Percentiles rank a stretch among this genome's conserved stretches.
Evolutionary conservation across 2,888 invertebrate species (phyloP).

Genomic region (Caenorhabditis plicata): DNA sequence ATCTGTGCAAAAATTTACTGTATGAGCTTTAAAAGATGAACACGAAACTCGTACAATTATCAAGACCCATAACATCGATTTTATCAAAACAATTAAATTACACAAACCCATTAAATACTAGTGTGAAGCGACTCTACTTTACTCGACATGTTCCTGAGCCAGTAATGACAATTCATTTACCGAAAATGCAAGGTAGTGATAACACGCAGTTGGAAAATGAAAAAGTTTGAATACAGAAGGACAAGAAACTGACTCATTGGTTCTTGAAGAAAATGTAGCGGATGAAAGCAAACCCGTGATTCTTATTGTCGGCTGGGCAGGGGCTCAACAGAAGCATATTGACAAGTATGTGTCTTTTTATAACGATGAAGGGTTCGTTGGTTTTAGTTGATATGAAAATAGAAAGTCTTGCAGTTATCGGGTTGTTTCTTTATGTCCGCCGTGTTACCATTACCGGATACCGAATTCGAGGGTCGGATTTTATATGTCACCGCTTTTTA

Average conservation of each 20-base stretch:
- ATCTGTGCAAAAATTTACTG: no score
- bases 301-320: conserved; percentile 44
- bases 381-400: background rate
- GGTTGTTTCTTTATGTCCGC: conserved; percentile 29
- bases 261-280: conserved; percentile 8
- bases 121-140: conserved; percentile 20
- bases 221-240: background rate
- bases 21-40: no score
- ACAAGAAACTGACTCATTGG: conserved; percentile 11
- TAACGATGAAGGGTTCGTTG: conserved; percentile 31
- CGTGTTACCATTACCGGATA: conserved; percentile 42
- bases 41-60: no score
- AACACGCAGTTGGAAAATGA: background rate
- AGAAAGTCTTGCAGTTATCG: conserved; percentile 28
- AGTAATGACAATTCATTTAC: conserved; percentile 31
- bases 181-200: conserved; percentile 15
- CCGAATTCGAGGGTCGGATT: conserved; percentile 43
- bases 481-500: conserved; percentile 42
- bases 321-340: conserved; percentile 39
- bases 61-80: no score
- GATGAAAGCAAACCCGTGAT: conserved; percentile 39
- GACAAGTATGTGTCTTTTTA: conserved; percentile 46
- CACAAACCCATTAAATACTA: no score
- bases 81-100: background rate
- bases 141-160: conserved; percentile 31